These are phyloP conservation scores for Cetoscarus ocellatus DNA, from an alignment of 2,797 vertebrate species.

Conservation along the genomic window DNA sequence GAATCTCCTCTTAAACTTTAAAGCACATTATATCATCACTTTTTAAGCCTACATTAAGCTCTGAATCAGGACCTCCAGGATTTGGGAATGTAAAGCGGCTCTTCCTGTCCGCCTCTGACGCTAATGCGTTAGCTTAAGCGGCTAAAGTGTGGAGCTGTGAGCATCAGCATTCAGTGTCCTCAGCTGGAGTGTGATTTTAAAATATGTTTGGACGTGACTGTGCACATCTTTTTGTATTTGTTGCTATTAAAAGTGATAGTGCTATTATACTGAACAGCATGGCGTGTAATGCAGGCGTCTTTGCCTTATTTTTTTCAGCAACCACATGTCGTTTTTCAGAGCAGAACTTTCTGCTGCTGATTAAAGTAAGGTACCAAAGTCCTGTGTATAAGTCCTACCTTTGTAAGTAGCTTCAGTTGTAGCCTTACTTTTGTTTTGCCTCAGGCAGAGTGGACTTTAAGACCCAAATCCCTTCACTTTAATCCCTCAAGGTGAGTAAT, in stretches of 20 bases:
- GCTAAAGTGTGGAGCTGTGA: not conserved
- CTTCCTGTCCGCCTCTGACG: not conserved
- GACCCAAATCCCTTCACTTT: too few relatives aligned
- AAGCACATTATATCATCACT: not conserved
- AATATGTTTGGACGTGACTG: not conserved
- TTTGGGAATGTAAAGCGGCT: conserved; percentile 1
- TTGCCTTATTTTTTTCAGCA: not conserved
- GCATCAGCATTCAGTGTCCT: not conserved
- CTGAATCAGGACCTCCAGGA: not conserved
- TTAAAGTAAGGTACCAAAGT: too few relatives aligned
- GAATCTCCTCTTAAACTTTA: conserved; percentile 5
- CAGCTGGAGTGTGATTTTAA: not conserved
- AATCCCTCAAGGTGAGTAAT: too few relatives aligned
- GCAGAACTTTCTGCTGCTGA: too few relatives aligned
- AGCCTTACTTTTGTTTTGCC: too few relatives aligned
- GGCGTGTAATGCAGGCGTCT: not conserved
- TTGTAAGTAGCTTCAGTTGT: too few relatives aligned
- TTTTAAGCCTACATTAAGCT: not conserved
- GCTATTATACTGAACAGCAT: not conserved
- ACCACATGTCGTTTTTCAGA: too few relatives aligned
- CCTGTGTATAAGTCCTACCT: too few relatives aligned
- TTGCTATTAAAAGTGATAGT: not conserved
- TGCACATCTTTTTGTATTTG: not conserved
- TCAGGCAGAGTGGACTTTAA: too few relatives aligned
- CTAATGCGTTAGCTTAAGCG: conserved; percentile 14